Conservation (phyloP, 2,797 vertebrate genomes). For the Coccyzus lansbergi region DNA sequence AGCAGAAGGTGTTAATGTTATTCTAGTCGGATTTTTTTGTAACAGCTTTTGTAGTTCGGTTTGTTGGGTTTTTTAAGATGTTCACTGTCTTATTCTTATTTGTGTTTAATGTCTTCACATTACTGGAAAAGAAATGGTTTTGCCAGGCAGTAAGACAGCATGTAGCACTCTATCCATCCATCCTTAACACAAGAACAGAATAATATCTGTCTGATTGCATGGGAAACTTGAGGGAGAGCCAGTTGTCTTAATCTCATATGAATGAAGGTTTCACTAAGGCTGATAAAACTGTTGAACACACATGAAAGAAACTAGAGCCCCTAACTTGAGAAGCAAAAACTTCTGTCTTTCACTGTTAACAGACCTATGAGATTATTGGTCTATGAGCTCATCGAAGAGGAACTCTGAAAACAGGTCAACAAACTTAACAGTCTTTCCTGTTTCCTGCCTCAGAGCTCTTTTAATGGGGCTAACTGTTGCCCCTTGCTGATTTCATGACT, state of each 20-base stretch:
- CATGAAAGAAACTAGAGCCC: constrained; percentile 18
- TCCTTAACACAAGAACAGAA: not conserved
- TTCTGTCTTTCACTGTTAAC: constrained; percentile 20
- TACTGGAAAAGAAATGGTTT: not conserved
- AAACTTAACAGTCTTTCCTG: constrained; percentile 39
- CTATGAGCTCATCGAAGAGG: constrained; percentile 47
- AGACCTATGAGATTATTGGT: constrained; percentile 21
- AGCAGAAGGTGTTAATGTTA: no score
- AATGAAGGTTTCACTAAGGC: constrained; percentile 21
- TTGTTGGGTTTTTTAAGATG: no score
- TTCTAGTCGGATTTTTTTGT: no score
- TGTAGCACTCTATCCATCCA: not conserved
- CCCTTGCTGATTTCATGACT: not conserved
- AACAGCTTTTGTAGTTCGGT: no score
- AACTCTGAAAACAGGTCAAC: constrained; percentile 13
- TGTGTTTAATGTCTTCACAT: not conserved
- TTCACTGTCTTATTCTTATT: not conserved
- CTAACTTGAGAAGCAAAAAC: not conserved
- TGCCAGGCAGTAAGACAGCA: not conserved
- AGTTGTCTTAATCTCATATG: not conserved
- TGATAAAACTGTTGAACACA: constrained; percentile 10
- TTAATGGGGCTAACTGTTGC: not conserved
- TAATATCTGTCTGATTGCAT: not conserved
- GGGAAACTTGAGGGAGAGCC: not conserved
- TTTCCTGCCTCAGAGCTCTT: constrained; percentile 44